Evolutionary conservation across 2,888 invertebrate genomes (phyloP).

Genomic region (Drosophila paramelanica): DNA sequence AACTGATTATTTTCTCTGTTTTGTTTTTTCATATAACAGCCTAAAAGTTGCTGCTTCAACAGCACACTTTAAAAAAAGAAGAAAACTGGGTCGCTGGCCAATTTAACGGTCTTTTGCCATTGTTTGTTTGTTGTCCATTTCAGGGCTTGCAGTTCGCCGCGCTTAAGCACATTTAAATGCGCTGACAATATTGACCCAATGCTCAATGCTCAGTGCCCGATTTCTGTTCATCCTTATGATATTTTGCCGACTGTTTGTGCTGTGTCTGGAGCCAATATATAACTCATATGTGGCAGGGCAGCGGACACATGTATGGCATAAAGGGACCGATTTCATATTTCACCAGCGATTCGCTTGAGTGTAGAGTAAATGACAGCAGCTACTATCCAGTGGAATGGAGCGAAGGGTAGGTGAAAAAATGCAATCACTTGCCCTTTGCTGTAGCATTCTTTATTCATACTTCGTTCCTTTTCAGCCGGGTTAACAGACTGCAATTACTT

Average conservation of each 20-base stretch:
- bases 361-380: constrained; percentile 20
- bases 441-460: constrained; percentile 7
- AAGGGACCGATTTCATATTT: constrained; percentile 29
- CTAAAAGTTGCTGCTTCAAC: neutral
- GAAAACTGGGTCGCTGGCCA: constrained; percentile 13
- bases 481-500: constrained; percentile 37
- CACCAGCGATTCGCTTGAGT: constrained; percentile 19
- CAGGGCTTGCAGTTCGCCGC: neutral
- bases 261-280: constrained; percentile 21
- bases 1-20: neutral
- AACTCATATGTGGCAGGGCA: neutral
- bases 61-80: neutral
- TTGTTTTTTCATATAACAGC: neutral
- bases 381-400: constrained; percentile 5
- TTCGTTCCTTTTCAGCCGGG: neutral
- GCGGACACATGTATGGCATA: constrained; percentile 2
- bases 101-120: constrained; percentile 11
- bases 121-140: constrained; percentile 20
- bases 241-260: constrained; percentile 24
- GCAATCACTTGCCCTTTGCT: constrained; percentile 26
- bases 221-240: constrained; percentile 18
- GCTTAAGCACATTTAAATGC: constrained; percentile 25
- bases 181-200: constrained; percentile 44
- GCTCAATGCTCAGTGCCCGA: constrained; percentile 8
- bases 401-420: neutral